Evolutionary conservation across 2,113 vertebrate species (phyloP), one percentile per base, ranked within the genome.

Genomic region (Sinocyclocheilus maitianheensis): DNA sequence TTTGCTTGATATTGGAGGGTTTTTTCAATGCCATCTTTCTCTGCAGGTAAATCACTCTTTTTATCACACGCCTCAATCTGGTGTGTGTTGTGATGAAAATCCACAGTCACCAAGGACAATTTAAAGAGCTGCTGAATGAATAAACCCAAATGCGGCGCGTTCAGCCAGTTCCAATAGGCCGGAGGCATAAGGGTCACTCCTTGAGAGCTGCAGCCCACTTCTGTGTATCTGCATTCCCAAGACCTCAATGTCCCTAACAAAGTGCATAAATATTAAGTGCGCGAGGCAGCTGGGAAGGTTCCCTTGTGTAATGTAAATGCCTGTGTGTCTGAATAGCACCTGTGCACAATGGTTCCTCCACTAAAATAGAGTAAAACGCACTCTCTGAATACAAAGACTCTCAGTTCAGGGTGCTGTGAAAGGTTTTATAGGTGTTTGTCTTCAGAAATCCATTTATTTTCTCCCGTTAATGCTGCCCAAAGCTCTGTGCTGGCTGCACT

Each of bases 31-130:
- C 77, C 26, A 4, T 67, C 77, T 58, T 63, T 81, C 77, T 51
- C 37, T n/a, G 9, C 85, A 78, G 85, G 78, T 89, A 87, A 85
- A 87, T 89, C 83, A 87, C 69, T 77, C 77, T 89, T 89, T 77
- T 89, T 85, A 87, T 87, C 81, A 34, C 62, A 16, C 5, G 16
- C 26, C 72, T 46, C 62, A 77, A 69, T 65, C 30, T 74, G 77
- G 71, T 76, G 86, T 81, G 55, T 86, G 67, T 46, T 22, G 48
- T 83, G 81, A 86, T 83, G 63, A 84, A 89, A 87, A 87, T 43
- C 53, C 60, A 51, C 85, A 89, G 37, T 46, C 88, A 87, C 78
- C 88, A 89, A 89, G 85, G 85, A 87, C 88, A 82, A 63, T 75
- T 85, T 78, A 69, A 87, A 89, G 78, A 83, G 79, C 78, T 13